phyloP scores from a whole-genome alignment of 1,140 invertebrate genomes.

The Penaeus indicus region DNA sequence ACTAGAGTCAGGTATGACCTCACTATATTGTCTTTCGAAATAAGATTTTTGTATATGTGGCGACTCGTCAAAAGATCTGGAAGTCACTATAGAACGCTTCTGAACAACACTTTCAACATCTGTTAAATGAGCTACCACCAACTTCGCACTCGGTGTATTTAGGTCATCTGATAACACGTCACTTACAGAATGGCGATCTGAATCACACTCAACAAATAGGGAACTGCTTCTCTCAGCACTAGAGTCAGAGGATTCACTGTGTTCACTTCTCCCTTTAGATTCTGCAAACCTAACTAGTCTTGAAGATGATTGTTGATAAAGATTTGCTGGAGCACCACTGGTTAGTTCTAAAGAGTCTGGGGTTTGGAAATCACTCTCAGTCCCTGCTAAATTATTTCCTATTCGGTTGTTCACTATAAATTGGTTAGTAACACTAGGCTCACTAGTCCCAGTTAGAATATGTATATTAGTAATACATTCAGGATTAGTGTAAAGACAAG shows the following conservation, averaged over 20 bases:
- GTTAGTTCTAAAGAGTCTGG: slow-evolving; percentile 38
- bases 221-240: slow-evolving; percentile 64
- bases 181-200: slow-evolving; percentile 65
- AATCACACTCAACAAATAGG: slow-evolving; percentile 65
- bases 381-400: slow-evolving; percentile 41
- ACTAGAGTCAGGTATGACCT: slow-evolving; percentile 62
- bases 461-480: slow-evolving; percentile 59
- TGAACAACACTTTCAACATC: slow-evolving; percentile 62
- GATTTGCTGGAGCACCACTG: slow-evolving; percentile 37
- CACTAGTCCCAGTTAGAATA: slow-evolving; percentile 53
- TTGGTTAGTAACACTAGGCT: slow-evolving; percentile 45
- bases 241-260: slow-evolving; percentile 65
- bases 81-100: slow-evolving; percentile 55
- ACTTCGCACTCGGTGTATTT: slow-evolving; percentile 55
- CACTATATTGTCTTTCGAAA: slow-evolving; percentile 63
- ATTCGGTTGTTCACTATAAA: slow-evolving; percentile 34
- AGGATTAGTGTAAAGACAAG: slow-evolving; percentile 55
- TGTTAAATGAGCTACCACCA: slow-evolving; percentile 60
- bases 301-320: slow-evolving; percentile 46
- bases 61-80: slow-evolving; percentile 61
- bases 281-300: slow-evolving; percentile 62
- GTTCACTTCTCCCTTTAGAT: slow-evolving; percentile 52
- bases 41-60: slow-evolving; percentile 24
- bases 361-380: slow-evolving; percentile 35
- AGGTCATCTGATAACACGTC: slow-evolving; percentile 57